Evolutionary conservation across 2,888 invertebrate genomes (phyloP), one percentile per base, ranked within the genome.

Genomic region (Oscheius myriophilus): DNA sequence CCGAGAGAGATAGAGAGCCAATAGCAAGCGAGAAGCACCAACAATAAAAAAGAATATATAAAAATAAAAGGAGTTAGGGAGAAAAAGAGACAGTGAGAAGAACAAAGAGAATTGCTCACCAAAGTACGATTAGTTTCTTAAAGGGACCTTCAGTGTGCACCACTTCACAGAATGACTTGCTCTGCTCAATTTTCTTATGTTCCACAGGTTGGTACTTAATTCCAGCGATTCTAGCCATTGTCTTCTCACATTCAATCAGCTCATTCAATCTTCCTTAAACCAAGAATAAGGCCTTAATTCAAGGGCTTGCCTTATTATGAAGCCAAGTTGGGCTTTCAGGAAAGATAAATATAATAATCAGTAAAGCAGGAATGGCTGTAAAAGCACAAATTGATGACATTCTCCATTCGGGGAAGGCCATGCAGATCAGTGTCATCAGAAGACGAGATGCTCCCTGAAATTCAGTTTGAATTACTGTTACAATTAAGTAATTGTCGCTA

Each of bases 271-370:
- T 57, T 26, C 76, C 75, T 75, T 75, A n/a, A n/a, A n/a, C n/a
- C n/a, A n/a, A 12, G 14, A 2, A 25, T 14, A 16, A 11, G 21
- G 14, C 26, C 14, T 21, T 11, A 26, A 46, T 4, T 49, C 2
- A 14, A 51, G 14, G 21, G 6, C 26, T 9, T 53, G 64, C 78
- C 57, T 83, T 82, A 54, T 81, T 76, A 54, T 85, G 83, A 18
- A 85, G 79, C 84, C 85, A 85, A 3, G 82, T 85, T 12, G 85
- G 85, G 59, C 83, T 83, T 57, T 85, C 85, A 9, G 85, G 85
- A 53, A 85, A 79, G 12, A 86, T 63, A 61, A 85, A 84, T 23
- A 82, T 53, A n/a, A 85, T 70, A 51, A 84, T 81, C 4, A 86
- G 26, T 6, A 84, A 68, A 6, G 80, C 79, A 11, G 85, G 85